phyloP scores from a whole-genome alignment of 2,113 vertebrate genomes.

The Phaetusa simplex region DNA sequence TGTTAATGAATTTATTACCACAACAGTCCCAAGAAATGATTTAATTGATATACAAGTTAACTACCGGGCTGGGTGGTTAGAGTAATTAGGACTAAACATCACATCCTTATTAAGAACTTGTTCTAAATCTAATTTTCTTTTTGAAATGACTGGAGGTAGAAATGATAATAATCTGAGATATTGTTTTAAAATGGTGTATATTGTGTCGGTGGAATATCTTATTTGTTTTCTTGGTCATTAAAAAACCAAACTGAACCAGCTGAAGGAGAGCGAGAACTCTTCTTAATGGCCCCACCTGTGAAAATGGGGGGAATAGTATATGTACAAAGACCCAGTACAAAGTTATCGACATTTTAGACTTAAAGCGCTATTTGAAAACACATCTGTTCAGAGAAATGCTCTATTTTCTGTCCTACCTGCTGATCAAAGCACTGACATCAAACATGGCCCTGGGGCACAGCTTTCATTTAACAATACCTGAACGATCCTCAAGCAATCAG shows the following conservation, averaged over 20 bases:
- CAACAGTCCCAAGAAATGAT: not conserved
- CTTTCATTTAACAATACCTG: not conserved
- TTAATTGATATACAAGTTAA: not conserved
- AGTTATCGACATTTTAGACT: not conserved
- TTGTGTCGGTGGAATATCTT: not conserved
- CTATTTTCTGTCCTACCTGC: not conserved
- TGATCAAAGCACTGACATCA: not conserved
- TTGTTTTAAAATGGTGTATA: not conserved
- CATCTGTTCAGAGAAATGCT: not conserved
- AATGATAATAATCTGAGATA: not conserved
- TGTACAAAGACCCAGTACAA: not conserved
- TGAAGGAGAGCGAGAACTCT: not conserved
- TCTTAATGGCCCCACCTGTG: not conserved
- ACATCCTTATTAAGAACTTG: not conserved
- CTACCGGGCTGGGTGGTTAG: not conserved
- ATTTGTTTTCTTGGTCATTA: not conserved
- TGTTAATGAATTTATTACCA: not conserved
- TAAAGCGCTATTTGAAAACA: not conserved
- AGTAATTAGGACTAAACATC: not conserved
- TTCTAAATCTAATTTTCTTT: not conserved
- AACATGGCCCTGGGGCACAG: not conserved
- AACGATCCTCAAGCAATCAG: not conserved
- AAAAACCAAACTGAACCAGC: not conserved
- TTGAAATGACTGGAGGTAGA: not conserved
- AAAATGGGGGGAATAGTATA: not conserved